Evolutionary conservation across 2,888 invertebrate species (phyloP).

Genomic region (Slavum lentiscoides): DNA sequence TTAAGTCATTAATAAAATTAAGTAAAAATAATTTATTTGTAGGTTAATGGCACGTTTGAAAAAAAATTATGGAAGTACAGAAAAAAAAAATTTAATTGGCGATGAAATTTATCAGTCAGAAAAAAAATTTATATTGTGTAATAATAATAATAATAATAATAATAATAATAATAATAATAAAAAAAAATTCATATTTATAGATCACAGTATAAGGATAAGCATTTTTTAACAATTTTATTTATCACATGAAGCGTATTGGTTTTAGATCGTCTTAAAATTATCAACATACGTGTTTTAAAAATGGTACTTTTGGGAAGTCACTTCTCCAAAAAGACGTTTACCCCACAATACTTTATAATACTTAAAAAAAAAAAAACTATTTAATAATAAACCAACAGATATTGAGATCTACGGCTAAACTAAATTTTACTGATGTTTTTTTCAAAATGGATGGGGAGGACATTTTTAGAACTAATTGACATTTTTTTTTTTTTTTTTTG

Average conservation of each 20-base stretch:
- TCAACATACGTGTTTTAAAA: slow-evolving; percentile 53
- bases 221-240: slow-evolving; percentile 52
- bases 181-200: slow-evolving; percentile 52
- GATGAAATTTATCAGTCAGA: slow-evolving; percentile 49
- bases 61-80: slow-evolving; percentile 44
- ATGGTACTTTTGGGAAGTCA: slow-evolving; percentile 51
- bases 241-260: slow-evolving; percentile 53
- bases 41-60: slow-evolving; percentile 50
- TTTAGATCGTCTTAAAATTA: slow-evolving; percentile 53
- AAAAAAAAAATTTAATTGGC: slow-evolving; percentile 45
- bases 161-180: slow-evolving; percentile 45
- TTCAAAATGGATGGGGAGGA: slow-evolving; percentile 17
- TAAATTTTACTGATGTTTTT: slow-evolving; percentile 46
- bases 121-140: slow-evolving; percentile 40
- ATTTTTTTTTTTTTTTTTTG: slow-evolving; percentile 43
- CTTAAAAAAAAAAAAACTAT: slow-evolving; percentile 51
- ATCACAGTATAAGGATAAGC: slow-evolving; percentile 53
- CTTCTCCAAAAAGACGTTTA: slow-evolving; percentile 52
- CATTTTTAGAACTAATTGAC: slow-evolving; percentile 41
- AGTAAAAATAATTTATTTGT: slow-evolving; percentile 51
- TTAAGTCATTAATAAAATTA: slow-evolving; percentile 48
- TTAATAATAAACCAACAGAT: slow-evolving; percentile 53
- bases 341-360: slow-evolving; percentile 53
- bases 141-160: slow-evolving; percentile 34
- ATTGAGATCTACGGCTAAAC: slow-evolving; percentile 53